These are phyloP conservation scores for Diadegma fenestrale DNA, from an alignment of 2,888 invertebrate genomes.

Conservation along the genomic window DNA sequence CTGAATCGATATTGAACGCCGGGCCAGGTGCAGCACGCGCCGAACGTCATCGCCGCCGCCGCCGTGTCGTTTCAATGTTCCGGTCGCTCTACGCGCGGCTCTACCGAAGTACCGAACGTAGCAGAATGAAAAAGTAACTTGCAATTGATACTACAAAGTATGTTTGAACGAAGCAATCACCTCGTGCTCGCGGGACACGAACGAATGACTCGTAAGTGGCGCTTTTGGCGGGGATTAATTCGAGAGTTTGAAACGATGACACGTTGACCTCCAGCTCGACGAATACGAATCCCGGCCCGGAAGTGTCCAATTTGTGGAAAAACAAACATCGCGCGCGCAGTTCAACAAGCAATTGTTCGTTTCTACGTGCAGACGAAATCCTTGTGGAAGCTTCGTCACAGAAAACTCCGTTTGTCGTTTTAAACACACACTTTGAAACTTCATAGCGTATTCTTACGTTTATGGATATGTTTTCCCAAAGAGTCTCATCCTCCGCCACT, in stretches of 20 bases:
- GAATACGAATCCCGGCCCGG: neutral
- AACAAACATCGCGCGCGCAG: conserved; percentile 31
- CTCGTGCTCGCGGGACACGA: neutral
- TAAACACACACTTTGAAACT: conserved; percentile 10
- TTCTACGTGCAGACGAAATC: neutral
- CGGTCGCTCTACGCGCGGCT: conserved; percentile 11
- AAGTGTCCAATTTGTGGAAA: neutral
- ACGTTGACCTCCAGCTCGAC: neutral
- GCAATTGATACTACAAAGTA: neutral
- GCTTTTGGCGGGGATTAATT: neutral
- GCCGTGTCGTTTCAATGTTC: conserved; percentile 14
- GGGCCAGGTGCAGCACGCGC: conserved; percentile 53
- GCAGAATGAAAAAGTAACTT: neutral
- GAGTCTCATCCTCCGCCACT: conserved; percentile 34
- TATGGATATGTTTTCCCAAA: conserved; percentile 33
- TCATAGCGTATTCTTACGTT: conserved; percentile 39
- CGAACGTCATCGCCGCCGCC: conserved; percentile 18
- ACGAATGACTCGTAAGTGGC: conserved; percentile 4
- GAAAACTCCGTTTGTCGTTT: conserved; percentile 9
- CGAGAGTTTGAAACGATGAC: neutral
- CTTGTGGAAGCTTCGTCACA: conserved; percentile 25
- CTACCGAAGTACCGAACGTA: neutral
- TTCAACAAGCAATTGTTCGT: conserved; percentile 37
- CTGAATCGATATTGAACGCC: conserved; percentile 57
- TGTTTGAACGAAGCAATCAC: neutral